Evolutionary conservation across 2,888 invertebrate genomes (phyloP), one percentile per base, ranked within the genome.

Genomic region (Parnassius glacialis): DNA sequence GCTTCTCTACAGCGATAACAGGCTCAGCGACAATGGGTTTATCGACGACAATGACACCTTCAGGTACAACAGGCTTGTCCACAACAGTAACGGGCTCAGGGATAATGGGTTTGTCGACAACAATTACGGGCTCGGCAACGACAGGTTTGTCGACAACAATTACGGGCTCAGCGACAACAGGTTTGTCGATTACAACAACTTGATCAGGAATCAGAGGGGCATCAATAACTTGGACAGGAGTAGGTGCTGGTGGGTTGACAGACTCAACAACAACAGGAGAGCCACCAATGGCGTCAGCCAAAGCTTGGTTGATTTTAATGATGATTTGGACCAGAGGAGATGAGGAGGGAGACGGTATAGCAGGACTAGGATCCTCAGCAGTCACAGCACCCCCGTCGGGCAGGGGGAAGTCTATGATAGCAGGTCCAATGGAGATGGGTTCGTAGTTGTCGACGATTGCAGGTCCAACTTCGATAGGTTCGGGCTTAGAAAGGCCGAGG

Each of bases 281-380:
- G 10, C 51, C 25, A 25, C 25, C 51, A 1, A 51, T 48, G 9
- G 48, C 51, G 57, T 47, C 43, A 50, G 54, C 53, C 11, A 63
- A 45, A 13, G 61, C 34, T 62, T 69, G 64, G 16, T 48, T 48
- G 48, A 71, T 67, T 66, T 71, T 71, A 52, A 71, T 52, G 66
- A 69, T 70, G 67, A 74, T 68, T 62, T 72, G 69, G 5, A 74
- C 70, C 10, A 72, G 67, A n/a, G 70, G 70, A 52, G 69, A 34
- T 54, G 53, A 50, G 57, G 53, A 61, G 16, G 65, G 50, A 2
- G 65, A 60, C n/a, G 66, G 67, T 9, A 61, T 61, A 41, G 65
- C 62, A 44, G 64, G 51, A 10, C 53, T 45, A 10, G 63, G 62
- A 45, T 52, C n/a, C 1, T n/a, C 45, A 45, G 7, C 54, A 48